Percentiles rank a stretch among this genome's conserved stretches.
phyloP scores from a whole-genome alignment of 1,140 invertebrate genomes.

The Lordiphosa clarofinis region DNA sequence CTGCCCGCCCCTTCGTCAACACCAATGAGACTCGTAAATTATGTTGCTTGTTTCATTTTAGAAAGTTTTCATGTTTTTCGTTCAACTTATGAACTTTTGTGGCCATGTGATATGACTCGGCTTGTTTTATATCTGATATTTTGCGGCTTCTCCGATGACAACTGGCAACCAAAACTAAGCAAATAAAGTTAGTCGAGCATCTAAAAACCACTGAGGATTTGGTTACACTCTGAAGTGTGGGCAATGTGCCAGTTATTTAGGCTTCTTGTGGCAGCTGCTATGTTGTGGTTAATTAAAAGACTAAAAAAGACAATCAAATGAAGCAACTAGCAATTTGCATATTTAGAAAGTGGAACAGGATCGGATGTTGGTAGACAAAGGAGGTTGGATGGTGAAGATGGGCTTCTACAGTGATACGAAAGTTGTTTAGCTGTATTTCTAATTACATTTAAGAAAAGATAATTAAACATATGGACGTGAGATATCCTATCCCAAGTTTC shows the following conservation, averaged over 20 bases:
- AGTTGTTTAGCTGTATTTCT: no score
- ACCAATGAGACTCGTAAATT: conserved; percentile 15
- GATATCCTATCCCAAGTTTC: no score
- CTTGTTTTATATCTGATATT: conserved; percentile 33
- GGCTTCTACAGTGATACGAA: no score
- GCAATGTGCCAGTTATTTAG: conserved; percentile 42
- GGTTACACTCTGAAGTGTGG: conserved; percentile 24
- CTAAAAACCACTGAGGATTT: conserved; percentile 52
- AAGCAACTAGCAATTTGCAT: conserved; percentile 19
- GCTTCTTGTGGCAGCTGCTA: conserved; percentile 26
- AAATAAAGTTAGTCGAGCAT: conserved; percentile 46
- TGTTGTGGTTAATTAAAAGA: conserved; percentile 54
- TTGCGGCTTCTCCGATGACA: conserved; percentile 55
- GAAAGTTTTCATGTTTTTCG: conserved; percentile 30
- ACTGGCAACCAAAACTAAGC: conserved; percentile 32
- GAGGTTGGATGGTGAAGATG: no score
- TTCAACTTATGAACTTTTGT: conserved; percentile 57
- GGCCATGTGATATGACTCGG: conserved; percentile 38
- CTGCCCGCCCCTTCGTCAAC: conserved; percentile 13
- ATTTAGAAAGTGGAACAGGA: no score
- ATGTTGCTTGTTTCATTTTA: conserved; percentile 47
- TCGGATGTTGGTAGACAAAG: no score
- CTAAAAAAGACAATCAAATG: conserved; percentile 34
- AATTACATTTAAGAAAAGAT: no score
- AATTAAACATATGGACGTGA: no score